Conservation (phyloP, 2,797 vertebrate species). For the Lagorchestes hirsutus region DNA sequence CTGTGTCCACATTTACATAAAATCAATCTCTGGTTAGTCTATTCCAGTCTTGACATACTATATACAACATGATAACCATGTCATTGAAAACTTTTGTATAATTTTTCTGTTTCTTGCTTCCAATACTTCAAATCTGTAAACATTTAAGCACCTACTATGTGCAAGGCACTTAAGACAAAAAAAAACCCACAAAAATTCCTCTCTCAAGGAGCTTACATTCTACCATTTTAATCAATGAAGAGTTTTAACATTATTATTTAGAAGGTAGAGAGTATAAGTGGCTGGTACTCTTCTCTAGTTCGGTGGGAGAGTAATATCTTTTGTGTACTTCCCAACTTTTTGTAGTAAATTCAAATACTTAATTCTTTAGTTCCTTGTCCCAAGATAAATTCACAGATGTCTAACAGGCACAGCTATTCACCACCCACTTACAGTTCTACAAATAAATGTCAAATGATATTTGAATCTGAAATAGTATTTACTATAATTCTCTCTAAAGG, state of each 20-base stretch:
- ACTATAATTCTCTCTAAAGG: not conserved
- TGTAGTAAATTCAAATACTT: not conserved
- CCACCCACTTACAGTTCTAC: not conserved
- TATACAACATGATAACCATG: not conserved
- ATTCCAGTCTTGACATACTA: not conserved
- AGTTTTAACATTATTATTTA: not conserved
- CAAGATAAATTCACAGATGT: not conserved
- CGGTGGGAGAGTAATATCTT: not conserved
- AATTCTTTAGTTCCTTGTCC: not conserved
- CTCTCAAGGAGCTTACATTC: not conserved
- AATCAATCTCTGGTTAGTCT: not conserved
- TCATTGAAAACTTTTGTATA: not conserved
- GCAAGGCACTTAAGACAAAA: not conserved
- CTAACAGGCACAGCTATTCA: not conserved
- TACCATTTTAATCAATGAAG: not conserved
- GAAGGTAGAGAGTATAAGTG: not conserved
- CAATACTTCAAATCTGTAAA: not conserved
- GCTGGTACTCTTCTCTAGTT: not conserved
- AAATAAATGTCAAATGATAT: not conserved
- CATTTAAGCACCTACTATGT: not conserved
- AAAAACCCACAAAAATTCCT: not conserved
- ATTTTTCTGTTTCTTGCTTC: not conserved
- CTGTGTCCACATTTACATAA: not conserved
- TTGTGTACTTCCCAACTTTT: not conserved
- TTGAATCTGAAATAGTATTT: not conserved